Base-by-base conservation (phyloP, 2,113 vertebrate species). In the Seriola dumerili region DNA sequence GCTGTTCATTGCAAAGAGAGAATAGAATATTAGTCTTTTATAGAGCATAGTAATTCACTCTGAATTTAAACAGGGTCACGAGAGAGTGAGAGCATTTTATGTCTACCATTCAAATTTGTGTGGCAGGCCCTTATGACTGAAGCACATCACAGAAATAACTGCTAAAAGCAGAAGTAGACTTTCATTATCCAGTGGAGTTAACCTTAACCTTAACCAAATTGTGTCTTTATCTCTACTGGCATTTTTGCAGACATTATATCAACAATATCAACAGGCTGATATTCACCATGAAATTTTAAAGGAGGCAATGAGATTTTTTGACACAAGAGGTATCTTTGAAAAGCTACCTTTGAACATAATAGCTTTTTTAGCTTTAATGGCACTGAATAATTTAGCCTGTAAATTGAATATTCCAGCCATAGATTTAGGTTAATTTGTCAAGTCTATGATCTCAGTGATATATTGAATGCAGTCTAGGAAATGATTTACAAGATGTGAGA, bases 51-150 rank as follows among this genome's bases (percentile, higher is more conserved):
- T 52, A 68, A 80, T 75, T 76, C 14, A 59, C 58, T 73, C 7
- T 46, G 44, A 85, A 64, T 83, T 68, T 58, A 58, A 86, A 54
- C n/a, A 44, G 76, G 67, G 70, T 81, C 63, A 23, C 23, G 40
- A 61, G 2, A 4, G 73, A 40, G 65, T 76, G 52, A 76, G 66
- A 76, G 55, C 72, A 52, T 80, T 88, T 79, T 64, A 76, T 58
- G 50, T 38, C 46, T 84, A 80, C 52, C 70, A 80, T 42, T 86
- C 71, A 88, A 70, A 58, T 84, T 63, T 70, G 85, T 76, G 83
- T 84, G 85, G 81, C 76, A 85, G 70, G 62, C 62, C 54, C 65
- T 80, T 68, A 46, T 73, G 80, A 73, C 59, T 10, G 40, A 36
- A 61, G 58, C 71, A 70, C 50, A 65, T 83, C 63, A 74, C 36